Conservation (phyloP, 2,888 invertebrate genomes). For the Cephus pulcher region DNA sequence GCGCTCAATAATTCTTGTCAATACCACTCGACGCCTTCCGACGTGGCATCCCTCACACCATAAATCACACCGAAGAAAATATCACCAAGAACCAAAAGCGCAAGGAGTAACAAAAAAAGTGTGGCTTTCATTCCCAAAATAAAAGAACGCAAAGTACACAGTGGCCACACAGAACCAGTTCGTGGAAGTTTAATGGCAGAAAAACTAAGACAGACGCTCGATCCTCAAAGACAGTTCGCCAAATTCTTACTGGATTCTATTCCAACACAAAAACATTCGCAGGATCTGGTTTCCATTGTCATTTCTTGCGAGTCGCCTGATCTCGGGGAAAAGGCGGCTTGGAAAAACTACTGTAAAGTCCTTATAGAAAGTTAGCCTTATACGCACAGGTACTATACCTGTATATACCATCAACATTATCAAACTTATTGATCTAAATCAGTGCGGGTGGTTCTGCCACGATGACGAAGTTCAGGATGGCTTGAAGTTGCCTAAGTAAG, state of each 20-base stretch:
- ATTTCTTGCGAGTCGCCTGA: background rate
- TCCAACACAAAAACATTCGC: background rate
- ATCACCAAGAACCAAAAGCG: background rate
- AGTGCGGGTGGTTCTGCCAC: background rate
- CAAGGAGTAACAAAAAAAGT: background rate
- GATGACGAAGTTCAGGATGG: background rate
- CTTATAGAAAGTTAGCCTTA: background rate
- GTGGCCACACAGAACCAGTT: background rate
- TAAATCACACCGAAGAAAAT: background rate
- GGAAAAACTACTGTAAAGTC: background rate
- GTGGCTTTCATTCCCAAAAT: background rate
- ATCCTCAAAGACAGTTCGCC: background rate
- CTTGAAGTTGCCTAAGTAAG: background rate
- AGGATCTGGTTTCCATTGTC: background rate
- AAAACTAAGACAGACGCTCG: background rate
- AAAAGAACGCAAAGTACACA: background rate
- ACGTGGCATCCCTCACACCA: background rate
- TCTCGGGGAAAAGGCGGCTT: background rate
- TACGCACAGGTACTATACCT: background rate
- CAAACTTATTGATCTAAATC: background rate
- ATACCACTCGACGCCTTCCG: background rate
- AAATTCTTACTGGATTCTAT: background rate
- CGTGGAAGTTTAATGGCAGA: background rate
- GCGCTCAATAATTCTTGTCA: background rate
- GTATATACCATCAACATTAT: background rate